Base-by-base conservation (phyloP, 2,113 vertebrate genomes). In the Marmota flaviventris region DNA sequence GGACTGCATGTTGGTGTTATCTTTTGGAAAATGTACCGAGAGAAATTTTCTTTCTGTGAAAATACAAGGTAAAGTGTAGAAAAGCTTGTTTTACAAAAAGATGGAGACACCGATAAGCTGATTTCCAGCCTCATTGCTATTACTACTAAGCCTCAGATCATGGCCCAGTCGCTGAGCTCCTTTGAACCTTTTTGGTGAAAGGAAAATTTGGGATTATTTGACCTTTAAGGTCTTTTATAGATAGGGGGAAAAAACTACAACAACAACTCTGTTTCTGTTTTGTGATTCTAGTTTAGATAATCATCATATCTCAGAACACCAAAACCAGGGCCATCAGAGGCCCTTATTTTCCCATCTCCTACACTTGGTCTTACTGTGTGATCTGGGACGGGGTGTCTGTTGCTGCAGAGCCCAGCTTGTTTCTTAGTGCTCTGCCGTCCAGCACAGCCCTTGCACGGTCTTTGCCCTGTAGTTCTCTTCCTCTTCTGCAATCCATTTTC, bases 231-330 rank as follows among this genome's bases (percentile, higher is more conserved):
- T 88, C 11, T 93, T 70, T 84, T 42, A 84, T 17, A 73, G 61
- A 79, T 65, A 32, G 58, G 56, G 32, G 14, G 20, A 20, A 58
- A 58, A 20, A 58, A 58, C 56, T 20, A 8, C 56, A 91, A 91
- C 78, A 87, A 45, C 65, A 29, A n/a, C 93, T 84, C 37, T 32
- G 8, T 69, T 92, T 94, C 27, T 75, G 53, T 77, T 97, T 89
- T 85, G 18, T 61, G 56, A 51, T 88, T 42, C 37, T 67, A n/a
- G 29, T 79, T 93, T 88, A 72, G 65, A 65, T 14, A 45, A 45
- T 69, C 11, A 89, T 67, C 39, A n/a, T 20, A 29, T 67, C 20
- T 89, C 12, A 20, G n/a, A 79, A 48, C 0, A 53, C 10, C 83
- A 53, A 94, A 34, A 56, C 67, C 56, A 70, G 76, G 88, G 48